Percentiles rank a stretch among this genome's conserved stretches.
Evolutionary conservation across 2,888 invertebrate species (phyloP).

Genomic region (Euphydryas editha): DNA sequence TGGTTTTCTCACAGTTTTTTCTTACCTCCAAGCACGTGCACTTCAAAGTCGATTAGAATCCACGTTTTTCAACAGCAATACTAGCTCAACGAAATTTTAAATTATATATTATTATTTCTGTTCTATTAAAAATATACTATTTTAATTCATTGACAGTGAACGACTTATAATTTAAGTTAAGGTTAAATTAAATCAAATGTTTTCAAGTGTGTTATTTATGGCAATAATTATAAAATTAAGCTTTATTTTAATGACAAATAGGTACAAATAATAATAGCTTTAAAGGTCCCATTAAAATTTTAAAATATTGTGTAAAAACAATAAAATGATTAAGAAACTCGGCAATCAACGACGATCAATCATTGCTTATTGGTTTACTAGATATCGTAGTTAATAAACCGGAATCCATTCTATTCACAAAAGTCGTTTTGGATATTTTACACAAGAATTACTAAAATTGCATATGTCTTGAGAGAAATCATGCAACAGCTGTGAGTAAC

Average conservation of each 20-base stretch:
- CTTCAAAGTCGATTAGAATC: too few relatives aligned
- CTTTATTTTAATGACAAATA: neutral
- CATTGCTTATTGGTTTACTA: slow-evolving; percentile 7
- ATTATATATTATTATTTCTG: neutral
- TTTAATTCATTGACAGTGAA: neutral
- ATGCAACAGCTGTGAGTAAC: slow-evolving; percentile 54
- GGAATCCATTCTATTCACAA: slow-evolving; percentile 24
- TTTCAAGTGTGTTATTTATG: neutral
- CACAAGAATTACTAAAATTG: slow-evolving; percentile 52
- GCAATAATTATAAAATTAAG: neutral
- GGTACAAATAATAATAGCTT: neutral
- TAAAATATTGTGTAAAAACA: neutral
- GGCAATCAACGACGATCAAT: neutral
- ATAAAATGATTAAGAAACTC: slow-evolving; percentile 6
- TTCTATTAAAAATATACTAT: neutral
- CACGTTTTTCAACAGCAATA: too few relatives aligned
- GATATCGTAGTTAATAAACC: slow-evolving; percentile 11
- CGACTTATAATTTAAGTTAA: neutral
- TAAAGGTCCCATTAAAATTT: neutral
- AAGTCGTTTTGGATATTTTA: slow-evolving; percentile 39
- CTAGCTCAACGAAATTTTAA: neutral
- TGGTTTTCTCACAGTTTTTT: too few relatives aligned
- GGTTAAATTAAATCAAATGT: neutral
- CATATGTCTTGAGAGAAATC: slow-evolving; percentile 46
- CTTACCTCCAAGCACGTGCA: too few relatives aligned